Evolutionary conservation across 2,113 vertebrate species (phyloP).

Genomic region (Zosterops lateralis): DNA sequence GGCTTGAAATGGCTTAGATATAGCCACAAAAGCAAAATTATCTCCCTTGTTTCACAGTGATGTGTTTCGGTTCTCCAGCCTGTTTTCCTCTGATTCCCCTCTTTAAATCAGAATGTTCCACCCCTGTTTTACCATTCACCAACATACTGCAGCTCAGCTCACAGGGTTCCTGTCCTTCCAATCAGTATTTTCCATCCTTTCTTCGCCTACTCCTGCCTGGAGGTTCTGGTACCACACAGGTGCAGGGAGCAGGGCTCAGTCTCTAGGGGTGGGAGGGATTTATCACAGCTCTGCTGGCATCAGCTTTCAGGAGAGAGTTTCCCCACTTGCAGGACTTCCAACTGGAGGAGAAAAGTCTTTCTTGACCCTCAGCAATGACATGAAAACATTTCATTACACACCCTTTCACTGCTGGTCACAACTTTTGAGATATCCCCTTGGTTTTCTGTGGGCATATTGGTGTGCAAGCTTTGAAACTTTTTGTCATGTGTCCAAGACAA

Average conservation of each 20-base stretch:
- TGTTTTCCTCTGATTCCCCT: background rate
- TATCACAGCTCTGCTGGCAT: background rate
- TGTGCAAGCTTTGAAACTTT: background rate
- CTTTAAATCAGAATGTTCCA: background rate
- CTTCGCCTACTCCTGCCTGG: background rate
- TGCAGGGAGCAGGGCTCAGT: background rate
- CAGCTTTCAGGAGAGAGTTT: background rate
- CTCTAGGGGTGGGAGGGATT: accelerated
- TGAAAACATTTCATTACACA: background rate
- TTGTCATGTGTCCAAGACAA: background rate
- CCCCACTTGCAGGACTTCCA: background rate
- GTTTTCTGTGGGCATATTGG: accelerated
- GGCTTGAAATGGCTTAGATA: background rate
- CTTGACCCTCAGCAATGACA: background rate
- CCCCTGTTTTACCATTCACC: background rate
- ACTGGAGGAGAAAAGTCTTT: background rate
- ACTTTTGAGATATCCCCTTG: background rate
- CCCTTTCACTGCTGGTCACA: background rate
- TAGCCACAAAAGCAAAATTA: background rate
- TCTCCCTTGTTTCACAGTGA: background rate
- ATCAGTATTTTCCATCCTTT: background rate
- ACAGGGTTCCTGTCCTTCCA: background rate
- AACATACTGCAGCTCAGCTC: background rate
- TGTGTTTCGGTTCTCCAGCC: background rate
- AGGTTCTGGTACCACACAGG: background rate